A percentile compares a stretch with the other conserved stretches of the same genome.
These are phyloP conservation scores for Cryptocheilus praepositus DNA, from an alignment of 2,888 invertebrate species.

Conservation along the genomic window DNA sequence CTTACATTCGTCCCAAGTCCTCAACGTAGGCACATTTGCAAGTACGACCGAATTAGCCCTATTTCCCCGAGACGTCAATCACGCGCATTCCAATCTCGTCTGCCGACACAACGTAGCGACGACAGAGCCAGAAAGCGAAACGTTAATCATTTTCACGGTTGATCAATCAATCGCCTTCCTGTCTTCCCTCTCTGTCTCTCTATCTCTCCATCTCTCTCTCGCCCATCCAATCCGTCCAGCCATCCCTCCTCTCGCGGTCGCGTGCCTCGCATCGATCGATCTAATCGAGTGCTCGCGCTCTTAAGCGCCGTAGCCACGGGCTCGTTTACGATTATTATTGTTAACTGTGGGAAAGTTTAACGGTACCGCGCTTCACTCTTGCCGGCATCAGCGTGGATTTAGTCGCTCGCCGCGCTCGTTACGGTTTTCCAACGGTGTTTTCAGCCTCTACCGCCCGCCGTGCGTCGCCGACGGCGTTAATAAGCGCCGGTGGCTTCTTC, in stretches of 20 bases:
- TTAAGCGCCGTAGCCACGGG: not conserved
- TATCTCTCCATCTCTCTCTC: not conserved
- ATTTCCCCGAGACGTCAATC: too few species aligned
- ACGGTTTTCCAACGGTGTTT: constrained; percentile 18
- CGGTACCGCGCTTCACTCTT: constrained; percentile 25
- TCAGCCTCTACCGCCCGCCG: constrained; percentile 4
- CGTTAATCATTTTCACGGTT: constrained; percentile 4
- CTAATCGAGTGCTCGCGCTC: not conserved
- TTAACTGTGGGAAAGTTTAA: constrained; percentile 50
- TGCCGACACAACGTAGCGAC: too few species aligned
- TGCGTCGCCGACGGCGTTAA: constrained; percentile 39
- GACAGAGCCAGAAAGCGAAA: not conserved
- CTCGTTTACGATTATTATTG: constrained; percentile 25
- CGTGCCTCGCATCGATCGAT: too few species aligned
- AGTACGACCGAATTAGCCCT: too few species aligned
- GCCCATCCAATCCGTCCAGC: not conserved
- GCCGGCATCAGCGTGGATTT: constrained; percentile 3
- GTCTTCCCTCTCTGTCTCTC: not conserved
- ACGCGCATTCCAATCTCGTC: too few species aligned
- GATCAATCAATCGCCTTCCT: constrained; percentile 1
- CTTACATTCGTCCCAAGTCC: too few species aligned
- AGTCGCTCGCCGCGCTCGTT: constrained; percentile 6
- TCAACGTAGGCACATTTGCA: too few species aligned
- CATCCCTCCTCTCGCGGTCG: not conserved
- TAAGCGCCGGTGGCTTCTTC: constrained; percentile 46